phyloP scores from a whole-genome alignment of 2,113 vertebrate species.

The Sylvietta virens region DNA sequence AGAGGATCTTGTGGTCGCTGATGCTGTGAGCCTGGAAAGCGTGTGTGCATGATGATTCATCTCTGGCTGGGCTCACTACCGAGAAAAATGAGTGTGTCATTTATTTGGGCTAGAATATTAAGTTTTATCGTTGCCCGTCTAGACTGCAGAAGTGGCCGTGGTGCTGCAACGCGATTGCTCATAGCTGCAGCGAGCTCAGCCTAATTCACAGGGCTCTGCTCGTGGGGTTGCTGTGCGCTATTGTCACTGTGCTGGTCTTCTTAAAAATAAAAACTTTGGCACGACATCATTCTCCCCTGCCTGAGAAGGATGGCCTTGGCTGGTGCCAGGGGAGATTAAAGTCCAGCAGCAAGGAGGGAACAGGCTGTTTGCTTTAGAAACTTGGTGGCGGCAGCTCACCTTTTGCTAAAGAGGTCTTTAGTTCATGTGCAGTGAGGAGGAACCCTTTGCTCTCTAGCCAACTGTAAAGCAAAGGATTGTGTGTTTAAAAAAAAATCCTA shows the following conservation, averaged over 20 bases:
- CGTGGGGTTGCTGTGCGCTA: not conserved
- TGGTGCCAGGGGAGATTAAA: not conserved
- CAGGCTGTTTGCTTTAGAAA: not conserved
- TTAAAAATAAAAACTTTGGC: not conserved
- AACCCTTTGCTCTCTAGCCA: not conserved
- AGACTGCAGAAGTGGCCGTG: not conserved
- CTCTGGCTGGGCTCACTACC: not conserved
- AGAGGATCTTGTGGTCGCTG: not conserved
- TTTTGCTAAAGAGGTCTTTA: not conserved
- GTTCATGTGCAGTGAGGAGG: not conserved
- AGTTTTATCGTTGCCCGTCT: not conserved
- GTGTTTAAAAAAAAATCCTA: not conserved
- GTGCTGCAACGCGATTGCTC: not conserved
- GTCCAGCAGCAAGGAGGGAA: not conserved
- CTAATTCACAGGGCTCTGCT: not conserved
- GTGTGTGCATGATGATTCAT: not conserved
- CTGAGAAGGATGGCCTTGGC: not conserved
- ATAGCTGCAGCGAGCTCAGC: not conserved
- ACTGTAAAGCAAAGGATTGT: not conserved
- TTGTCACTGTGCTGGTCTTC: not conserved
- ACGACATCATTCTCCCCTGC: not conserved
- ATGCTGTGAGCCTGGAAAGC: not conserved
- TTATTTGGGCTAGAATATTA: conserved; percentile 2
- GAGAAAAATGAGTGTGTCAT: not conserved
- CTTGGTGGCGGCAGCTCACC: not conserved